phyloP scores from a whole-genome alignment of 2,888 invertebrate genomes.

The Drosophila picticornis region DNA sequence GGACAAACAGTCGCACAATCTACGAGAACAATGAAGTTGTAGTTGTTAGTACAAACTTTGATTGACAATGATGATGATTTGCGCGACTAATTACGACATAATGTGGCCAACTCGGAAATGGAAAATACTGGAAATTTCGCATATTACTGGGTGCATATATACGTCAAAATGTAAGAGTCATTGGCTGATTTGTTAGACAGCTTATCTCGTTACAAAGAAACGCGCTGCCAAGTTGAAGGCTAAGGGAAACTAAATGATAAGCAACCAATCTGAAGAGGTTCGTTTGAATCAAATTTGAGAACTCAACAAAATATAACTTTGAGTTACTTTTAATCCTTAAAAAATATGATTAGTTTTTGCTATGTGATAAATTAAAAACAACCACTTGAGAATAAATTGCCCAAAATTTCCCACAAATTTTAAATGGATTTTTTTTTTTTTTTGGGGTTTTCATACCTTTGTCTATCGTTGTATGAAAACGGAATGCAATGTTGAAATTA shows the following conservation, averaged over 20 bases:
- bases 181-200: conserved; percentile 45
- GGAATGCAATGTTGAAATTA: conserved; percentile 31
- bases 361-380: neutral
- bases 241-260: conserved; percentile 10
- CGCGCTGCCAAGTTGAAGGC: conserved; percentile 6
- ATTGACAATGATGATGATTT: neutral
- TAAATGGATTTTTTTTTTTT: neutral
- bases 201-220: conserved; percentile 30
- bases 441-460: neutral
- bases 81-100: neutral
- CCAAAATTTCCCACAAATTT: neutral
- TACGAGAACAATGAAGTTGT: conserved; percentile 36
- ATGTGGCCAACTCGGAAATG: neutral
- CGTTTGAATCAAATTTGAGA: neutral
- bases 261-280: conserved; percentile 15
- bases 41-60: conserved; percentile 12
- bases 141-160: neutral
- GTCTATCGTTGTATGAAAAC: conserved; percentile 5
- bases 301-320: no score
- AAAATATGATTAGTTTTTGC: neutral
- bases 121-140: neutral
- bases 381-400: neutral
- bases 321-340: neutral
- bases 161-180: conserved; percentile 23
- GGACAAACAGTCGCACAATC: conserved; percentile 43